Percentiles rank a stretch among this genome's conserved stretches.
These are phyloP conservation scores for Isichthys henryi DNA, from an alignment of 2,113 vertebrate species.

Conservation along the genomic window DNA sequence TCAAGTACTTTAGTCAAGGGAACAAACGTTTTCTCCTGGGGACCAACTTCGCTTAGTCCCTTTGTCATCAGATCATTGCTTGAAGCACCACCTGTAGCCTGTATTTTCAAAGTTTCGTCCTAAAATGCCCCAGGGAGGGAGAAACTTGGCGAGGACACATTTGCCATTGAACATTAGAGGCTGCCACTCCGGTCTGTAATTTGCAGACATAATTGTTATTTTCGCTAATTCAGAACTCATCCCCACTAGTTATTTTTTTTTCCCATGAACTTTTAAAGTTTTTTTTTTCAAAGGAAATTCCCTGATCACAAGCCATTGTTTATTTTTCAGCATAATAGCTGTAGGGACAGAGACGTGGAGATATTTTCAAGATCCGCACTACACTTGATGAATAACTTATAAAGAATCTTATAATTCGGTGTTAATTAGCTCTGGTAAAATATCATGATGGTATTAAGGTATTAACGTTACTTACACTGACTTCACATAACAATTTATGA, in stretches of 20 bases:
- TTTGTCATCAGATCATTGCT: neutral
- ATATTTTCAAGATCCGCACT: neutral
- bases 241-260: neutral
- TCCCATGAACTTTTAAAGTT: neutral
- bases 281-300: constrained; percentile 1
- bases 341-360: neutral
- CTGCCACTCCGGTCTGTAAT: neutral
- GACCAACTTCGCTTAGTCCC: neutral
- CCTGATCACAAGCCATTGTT: neutral
- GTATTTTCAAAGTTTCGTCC: neutral
- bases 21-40: neutral
- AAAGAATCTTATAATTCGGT: neutral
- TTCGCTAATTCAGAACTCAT: neutral
- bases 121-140: neutral
- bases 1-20: neutral
- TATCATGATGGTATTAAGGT: neutral
- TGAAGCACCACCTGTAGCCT: neutral
- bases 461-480: constrained; percentile 7
- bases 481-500: neutral
- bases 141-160: neutral
- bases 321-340: neutral
- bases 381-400: neutral
- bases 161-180: neutral
- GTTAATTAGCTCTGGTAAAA: neutral
- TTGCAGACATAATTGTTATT: neutral